A percentile compares a stretch with the other conserved stretches of the same genome.
These are phyloP conservation scores for Platerodrilus igneus DNA, from an alignment of 2,888 invertebrate species.

Conservation along the genomic window DNA sequence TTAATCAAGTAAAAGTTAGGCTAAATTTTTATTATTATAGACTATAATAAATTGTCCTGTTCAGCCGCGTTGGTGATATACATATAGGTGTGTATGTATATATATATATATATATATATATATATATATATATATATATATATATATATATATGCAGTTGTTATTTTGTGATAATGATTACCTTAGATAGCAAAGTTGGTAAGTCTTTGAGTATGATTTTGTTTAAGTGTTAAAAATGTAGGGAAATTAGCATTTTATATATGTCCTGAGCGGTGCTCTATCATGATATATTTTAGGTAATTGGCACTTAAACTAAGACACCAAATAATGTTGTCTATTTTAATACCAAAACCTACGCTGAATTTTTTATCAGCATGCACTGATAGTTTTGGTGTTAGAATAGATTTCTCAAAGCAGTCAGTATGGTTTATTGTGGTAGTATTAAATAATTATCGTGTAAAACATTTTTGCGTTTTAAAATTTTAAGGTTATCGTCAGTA, in stretches of 20 bases:
- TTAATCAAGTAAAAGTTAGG: no score
- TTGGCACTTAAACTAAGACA: conserved; percentile 24
- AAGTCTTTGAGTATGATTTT: conserved; percentile 45
- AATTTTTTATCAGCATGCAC: conserved; percentile 21
- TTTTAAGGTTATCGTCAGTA: no score
- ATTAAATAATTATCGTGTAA: no score
- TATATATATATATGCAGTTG: no score
- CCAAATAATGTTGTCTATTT: conserved; percentile 4
- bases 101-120: no score
- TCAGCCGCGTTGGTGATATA: conserved; percentile 50
- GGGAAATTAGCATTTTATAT: conserved; percentile 43
- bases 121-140: no score
- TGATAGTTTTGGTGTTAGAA: conserved; percentile 22
- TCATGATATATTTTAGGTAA: conserved; percentile 9
- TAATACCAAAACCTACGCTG: conserved; percentile 15
- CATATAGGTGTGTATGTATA: no score
- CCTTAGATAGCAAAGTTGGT: conserved; percentile 37
- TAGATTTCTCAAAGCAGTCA: no score
- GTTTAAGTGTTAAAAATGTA: conserved; percentile 43
- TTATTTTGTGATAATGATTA: conserved; percentile 29
- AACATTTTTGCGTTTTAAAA: no score
- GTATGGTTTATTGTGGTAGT: no score
- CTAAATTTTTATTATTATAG: no score
- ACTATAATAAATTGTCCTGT: conserved; percentile 44
- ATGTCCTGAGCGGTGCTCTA: conserved; percentile 39